phyloP scores from a whole-genome alignment of 92 coral and sea anemone genomes.

The Porites lobata region DNA sequence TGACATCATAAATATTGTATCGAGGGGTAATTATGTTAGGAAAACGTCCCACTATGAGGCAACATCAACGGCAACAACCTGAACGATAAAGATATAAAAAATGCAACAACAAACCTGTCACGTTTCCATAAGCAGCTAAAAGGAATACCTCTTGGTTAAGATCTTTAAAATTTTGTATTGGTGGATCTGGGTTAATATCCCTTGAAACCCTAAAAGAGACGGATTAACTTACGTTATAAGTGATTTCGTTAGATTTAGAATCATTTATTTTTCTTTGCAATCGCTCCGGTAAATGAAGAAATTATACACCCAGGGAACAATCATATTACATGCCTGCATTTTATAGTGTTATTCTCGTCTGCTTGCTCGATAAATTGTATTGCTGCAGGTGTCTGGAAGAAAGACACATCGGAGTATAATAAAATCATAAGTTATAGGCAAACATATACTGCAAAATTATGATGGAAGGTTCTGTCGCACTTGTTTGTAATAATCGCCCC shows the following conservation, averaged over 20 bases:
- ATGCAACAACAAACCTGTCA: not conserved
- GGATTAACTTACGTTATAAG: not conserved
- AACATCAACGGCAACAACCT: too few relatives aligned
- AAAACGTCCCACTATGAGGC: too few relatives aligned
- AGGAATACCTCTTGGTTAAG: not conserved
- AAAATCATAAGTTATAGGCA: too few relatives aligned
- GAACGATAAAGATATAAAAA: too few relatives aligned
- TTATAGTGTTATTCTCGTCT: not conserved
- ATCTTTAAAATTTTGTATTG: not conserved
- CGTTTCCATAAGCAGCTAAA: slow-evolving; percentile 1
- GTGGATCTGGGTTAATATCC: not conserved
- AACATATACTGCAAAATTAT: too few relatives aligned
- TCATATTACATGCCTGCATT: not conserved
- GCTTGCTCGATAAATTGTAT: not conserved
- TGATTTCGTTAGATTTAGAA: not conserved
- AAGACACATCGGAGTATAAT: not conserved
- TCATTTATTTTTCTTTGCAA: too few relatives aligned
- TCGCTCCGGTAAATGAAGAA: not conserved
- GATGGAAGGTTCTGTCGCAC: too few relatives aligned
- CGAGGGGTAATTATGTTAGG: too few relatives aligned
- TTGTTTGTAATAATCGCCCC: too few relatives aligned
- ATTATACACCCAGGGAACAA: not conserved
- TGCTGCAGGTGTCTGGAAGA: not conserved
- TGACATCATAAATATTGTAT: too few relatives aligned
- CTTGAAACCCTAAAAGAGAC: not conserved